A percentile compares a stretch with the other conserved stretches of the same genome.
These are phyloP conservation scores for Danio albolineatus DNA, from an alignment of 2,797 vertebrate genomes.

Conservation along the genomic window DNA sequence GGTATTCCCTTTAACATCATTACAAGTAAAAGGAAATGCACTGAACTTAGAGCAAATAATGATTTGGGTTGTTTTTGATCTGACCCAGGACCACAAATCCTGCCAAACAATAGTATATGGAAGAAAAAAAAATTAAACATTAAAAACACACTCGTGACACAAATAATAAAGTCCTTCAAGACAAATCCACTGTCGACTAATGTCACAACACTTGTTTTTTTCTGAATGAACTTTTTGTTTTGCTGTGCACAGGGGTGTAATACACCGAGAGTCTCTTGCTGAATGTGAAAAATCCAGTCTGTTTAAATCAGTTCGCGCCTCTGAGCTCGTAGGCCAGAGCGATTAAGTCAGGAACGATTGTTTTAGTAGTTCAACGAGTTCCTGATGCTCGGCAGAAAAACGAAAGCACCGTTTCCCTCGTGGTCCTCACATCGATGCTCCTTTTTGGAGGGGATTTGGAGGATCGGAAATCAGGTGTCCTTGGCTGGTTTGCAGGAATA, in stretches of 20 bases:
- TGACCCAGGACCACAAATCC: conserved; percentile 57
- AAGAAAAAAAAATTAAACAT: conserved; percentile 54
- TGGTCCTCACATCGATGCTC: conserved; percentile 11
- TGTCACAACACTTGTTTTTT: conserved; percentile 54
- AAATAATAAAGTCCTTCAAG: conserved; percentile 54
- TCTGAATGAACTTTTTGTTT: conserved; percentile 49
- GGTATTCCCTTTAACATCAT: conserved; percentile 74
- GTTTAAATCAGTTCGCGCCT: conserved; percentile 14
- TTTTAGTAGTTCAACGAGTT: conserved; percentile 33
- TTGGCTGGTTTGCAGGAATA: conserved; percentile 57
- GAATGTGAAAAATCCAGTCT: conserved; percentile 38
- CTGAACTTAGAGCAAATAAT: conserved; percentile 58
- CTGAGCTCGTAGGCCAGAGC: conserved; percentile 10
- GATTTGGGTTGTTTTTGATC: conserved; percentile 48
- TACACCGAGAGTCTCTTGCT: conserved; percentile 31
- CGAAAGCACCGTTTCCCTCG: conserved; percentile 16
- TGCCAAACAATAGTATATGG: conserved; percentile 43
- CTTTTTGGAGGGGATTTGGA: conserved; percentile 7
- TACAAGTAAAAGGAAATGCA: conserved; percentile 66
- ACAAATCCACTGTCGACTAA: conserved; percentile 63
- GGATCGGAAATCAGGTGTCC: conserved; percentile 50
- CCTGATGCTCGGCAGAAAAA: conserved; percentile 18
- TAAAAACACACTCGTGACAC: conserved; percentile 62
- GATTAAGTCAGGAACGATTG: conserved; percentile 7
- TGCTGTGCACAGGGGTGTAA: conserved; percentile 41